Percentiles rank a stretch among this genome's conserved stretches.
These are phyloP conservation scores for Onchidella celtica DNA, from an alignment of 2,888 invertebrate genomes.

Conservation along the genomic window DNA sequence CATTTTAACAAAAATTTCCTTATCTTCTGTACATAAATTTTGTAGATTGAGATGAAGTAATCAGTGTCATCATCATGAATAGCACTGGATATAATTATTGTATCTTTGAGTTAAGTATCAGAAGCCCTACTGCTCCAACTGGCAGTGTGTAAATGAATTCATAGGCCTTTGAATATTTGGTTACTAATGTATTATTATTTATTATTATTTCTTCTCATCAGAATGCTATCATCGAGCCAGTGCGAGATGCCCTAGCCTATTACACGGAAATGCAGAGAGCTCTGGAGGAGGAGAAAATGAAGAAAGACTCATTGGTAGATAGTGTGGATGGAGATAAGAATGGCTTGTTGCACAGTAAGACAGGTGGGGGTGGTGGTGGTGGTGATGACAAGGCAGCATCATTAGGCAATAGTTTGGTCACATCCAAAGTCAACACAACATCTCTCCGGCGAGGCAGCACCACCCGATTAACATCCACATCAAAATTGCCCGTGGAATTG, in stretches of 20 bases:
- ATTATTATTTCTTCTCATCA: slow-evolving; percentile 50
- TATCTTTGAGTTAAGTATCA: too few relatives aligned
- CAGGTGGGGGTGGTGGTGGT: neutral
- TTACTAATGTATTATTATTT: neutral
- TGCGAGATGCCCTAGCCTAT: slow-evolving; percentile 74
- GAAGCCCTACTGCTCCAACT: too few relatives aligned
- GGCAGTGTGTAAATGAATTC: too few relatives aligned
- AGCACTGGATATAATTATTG: too few relatives aligned
- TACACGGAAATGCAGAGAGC: slow-evolving; percentile 77
- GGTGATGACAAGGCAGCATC: slow-evolving; percentile 4
- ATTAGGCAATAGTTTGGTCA: neutral
- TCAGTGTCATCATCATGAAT: too few relatives aligned
- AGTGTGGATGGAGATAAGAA: slow-evolving; percentile 36
- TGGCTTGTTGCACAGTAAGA: neutral
- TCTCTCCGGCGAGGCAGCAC: slow-evolving; percentile 17
- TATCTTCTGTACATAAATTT: too few relatives aligned
- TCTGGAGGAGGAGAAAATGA: slow-evolving; percentile 72
- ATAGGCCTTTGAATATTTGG: too few relatives aligned
- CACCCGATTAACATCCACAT: neutral
- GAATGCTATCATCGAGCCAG: slow-evolving; percentile 76
- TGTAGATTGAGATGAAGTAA: too few relatives aligned
- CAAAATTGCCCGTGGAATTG: slow-evolving; percentile 26
- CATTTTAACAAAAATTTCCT: too few relatives aligned
- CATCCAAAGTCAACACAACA: neutral
- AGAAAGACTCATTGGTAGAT: slow-evolving; percentile 56